Evolutionary conservation across 2,888 invertebrate species (phyloP).

Genomic region (Xiphydria camelus): DNA sequence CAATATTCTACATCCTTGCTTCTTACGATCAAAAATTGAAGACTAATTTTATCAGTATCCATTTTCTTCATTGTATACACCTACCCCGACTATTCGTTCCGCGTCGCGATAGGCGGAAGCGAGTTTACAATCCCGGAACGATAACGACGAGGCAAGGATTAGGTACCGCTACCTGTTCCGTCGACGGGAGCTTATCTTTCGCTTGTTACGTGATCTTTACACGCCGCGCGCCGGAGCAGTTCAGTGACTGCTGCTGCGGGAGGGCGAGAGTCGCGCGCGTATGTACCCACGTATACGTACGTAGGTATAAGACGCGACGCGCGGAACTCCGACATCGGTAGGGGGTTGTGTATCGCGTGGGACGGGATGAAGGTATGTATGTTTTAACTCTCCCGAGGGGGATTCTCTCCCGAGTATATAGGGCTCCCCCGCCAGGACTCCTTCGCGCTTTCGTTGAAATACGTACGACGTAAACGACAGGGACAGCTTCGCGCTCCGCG

Average conservation of each 20-base stretch:
- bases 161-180: neutral
- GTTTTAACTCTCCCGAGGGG: constrained; percentile 2
- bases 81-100: too few relatives aligned
- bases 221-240: neutral
- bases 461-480: neutral
- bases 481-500: neutral
- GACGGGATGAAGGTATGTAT: neutral
- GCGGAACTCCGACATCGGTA: neutral
- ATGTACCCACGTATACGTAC: neutral
- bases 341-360: neutral
- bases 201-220: neutral
- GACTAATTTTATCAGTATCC: too few relatives aligned
- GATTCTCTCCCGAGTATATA: neutral
- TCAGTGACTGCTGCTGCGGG: too few relatives aligned
- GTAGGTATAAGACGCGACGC: neutral
- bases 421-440: neutral
- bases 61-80: too few relatives aligned
- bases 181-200: neutral
- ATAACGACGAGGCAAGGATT: too few relatives aligned
- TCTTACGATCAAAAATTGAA: too few relatives aligned
- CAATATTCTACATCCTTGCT: too few relatives aligned
- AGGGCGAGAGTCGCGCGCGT: neutral
- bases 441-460: neutral
- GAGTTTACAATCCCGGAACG: too few relatives aligned
- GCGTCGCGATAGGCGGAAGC: too few relatives aligned